These are phyloP conservation scores for Lumbricus terrestris DNA, from an alignment of 2,888 invertebrate species.

Conservation along the genomic window DNA sequence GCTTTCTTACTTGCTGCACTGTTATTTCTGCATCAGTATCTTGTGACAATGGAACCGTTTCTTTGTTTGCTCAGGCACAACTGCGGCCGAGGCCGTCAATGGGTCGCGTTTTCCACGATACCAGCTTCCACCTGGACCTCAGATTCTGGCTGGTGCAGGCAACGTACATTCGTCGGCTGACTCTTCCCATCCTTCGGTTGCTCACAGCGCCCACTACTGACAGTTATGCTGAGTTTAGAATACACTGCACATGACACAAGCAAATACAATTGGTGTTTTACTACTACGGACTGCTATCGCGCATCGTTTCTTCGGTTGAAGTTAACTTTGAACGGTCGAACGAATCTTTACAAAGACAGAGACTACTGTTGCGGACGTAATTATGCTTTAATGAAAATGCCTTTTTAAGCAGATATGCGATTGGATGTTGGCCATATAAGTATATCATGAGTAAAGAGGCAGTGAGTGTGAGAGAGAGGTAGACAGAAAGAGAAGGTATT, in stretches of 20 bases:
- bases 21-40: not conserved
- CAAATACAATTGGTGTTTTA: conserved; percentile 39
- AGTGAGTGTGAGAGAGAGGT: too few species aligned
- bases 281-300: conserved; percentile 11
- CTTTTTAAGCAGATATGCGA: not conserved
- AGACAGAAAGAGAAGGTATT: not conserved
- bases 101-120: conserved; percentile 15
- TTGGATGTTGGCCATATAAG: not conserved
- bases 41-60: not conserved
- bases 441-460: not conserved
- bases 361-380: not conserved
- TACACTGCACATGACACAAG: conserved; percentile 60
- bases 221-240: conserved; percentile 47
- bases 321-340: not conserved
- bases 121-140: conserved; percentile 19
- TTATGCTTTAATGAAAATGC: not conserved
- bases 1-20: not conserved
- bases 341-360: not conserved
- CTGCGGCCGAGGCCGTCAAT: conserved; percentile 6
- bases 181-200: conserved; percentile 47
- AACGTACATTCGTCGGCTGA: conserved; percentile 52
- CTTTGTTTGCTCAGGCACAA: not conserved
- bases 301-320: not conserved
- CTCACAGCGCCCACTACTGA: conserved; percentile 44
- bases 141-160: conserved; percentile 24